Base-by-base conservation (phyloP, 2,113 vertebrate genomes). In the Eurypyga helias region DNA sequence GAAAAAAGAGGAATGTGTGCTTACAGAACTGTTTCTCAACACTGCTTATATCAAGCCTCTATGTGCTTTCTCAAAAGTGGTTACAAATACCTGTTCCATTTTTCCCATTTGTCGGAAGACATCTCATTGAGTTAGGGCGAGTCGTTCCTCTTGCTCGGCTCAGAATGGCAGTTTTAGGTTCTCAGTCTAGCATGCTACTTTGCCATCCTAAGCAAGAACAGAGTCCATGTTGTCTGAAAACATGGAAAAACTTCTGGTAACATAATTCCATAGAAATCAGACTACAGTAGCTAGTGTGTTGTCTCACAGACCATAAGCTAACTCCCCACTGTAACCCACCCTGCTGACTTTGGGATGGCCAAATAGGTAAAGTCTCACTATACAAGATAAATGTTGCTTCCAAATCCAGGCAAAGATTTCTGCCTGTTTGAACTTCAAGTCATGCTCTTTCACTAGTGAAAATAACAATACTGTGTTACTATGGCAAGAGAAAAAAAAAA, bases 401-500 rank as follows among this genome's bases (percentile, higher is more conserved):
- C 34, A 92, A 94, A 78, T 66, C 33, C 70, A 95, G 52, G 60
- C 7, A 90, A 54, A 67, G 17, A 52, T 82, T 96, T 95, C 80
- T 31, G 36, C 33, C 70, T 19, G 24, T 86, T 87, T 78, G 81
- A 95, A 76, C 52, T 88, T 71, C 67, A 70, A 28, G 15, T 82
- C n/a, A 31, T 86, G 58, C 38, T 94, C 45, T 90, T 95, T 81
- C 64, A 71, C 46, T 64, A 13, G 48, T 66, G 52, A 95, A 91
- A 96, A 93, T 28, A 52, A 7, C 18, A 89, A 82, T 80, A 28
- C 46, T 84, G 77, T 4, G 3, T 93, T 93, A 51, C 18, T 33
- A 65, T 69, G 61, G 89, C 49, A 96, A 90, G 75, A 84, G 94
- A 87, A 72, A 89, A 45, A 97, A 89, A 89, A 83, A 51, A 10